Percentiles rank a stretch among this genome's conserved stretches.
Evolutionary conservation across 2,888 invertebrate species (phyloP).

Genomic region (Amphipoea lucens): DNA sequence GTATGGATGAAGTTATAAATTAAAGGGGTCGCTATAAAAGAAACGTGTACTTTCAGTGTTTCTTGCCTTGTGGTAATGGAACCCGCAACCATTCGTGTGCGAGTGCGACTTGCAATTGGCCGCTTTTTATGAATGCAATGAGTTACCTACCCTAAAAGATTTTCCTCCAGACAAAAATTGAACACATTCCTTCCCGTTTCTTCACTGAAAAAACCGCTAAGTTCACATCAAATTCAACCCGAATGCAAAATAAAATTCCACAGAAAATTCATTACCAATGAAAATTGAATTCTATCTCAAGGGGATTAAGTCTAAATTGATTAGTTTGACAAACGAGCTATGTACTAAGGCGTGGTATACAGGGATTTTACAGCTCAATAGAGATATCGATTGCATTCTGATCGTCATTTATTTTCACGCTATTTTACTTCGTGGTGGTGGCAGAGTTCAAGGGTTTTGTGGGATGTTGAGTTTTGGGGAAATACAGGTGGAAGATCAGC

Average conservation of each 20-base stretch:
- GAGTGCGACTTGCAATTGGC: too few species aligned
- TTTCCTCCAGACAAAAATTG: background rate
- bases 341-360: slow-evolving; percentile 30
- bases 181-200: background rate
- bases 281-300: slow-evolving; percentile 43
- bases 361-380: slow-evolving; percentile 56
- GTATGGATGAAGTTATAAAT: too few species aligned
- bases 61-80: too few species aligned
- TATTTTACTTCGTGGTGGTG: slow-evolving; percentile 6
- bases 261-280: slow-evolving; percentile 17
- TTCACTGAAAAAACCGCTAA: background rate
- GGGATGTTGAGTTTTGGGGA: background rate
- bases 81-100: too few species aligned
- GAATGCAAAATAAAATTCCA: slow-evolving; percentile 48
- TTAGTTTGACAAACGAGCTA: slow-evolving; percentile 40
- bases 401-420: slow-evolving; percentile 36
- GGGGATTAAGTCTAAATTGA: slow-evolving; percentile 53
- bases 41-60: too few species aligned
- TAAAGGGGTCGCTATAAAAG: too few species aligned
- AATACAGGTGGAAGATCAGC: background rate
- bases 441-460: background rate
- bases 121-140: background rate
- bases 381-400: slow-evolving; percentile 52
- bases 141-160: background rate
- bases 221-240: slow-evolving; percentile 12